Evolutionary conservation across 2,113 vertebrate genomes (phyloP).

Genomic region (Hemicordylus capensis): DNA sequence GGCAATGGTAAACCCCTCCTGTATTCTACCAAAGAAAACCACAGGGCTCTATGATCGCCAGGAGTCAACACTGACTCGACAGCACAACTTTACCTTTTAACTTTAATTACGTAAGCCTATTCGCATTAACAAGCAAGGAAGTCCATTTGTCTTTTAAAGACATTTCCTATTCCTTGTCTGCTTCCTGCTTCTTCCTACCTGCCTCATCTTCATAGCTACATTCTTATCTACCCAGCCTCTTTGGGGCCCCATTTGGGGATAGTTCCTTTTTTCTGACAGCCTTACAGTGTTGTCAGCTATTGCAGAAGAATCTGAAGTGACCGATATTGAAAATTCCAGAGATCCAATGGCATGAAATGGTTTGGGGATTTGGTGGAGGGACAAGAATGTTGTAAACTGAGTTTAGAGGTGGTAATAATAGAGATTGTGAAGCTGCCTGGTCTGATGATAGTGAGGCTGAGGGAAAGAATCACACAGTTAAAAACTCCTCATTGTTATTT

Average conservation of each 20-base stretch:
- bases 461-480: too few relatives aligned
- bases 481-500: too few relatives aligned
- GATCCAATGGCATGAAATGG: background rate
- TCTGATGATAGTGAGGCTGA: too few relatives aligned
- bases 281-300: background rate
- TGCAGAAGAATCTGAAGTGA: background rate
- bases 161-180: background rate
- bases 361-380: background rate
- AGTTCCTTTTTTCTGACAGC: background rate
- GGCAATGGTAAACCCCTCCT: too few relatives aligned
- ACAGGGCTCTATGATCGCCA: too few relatives aligned
- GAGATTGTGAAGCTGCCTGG: too few relatives aligned
- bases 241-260: background rate
- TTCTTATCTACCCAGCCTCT: background rate
- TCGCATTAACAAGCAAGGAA: background rate
- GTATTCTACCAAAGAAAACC: too few relatives aligned
- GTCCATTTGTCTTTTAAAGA: background rate
- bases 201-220: background rate
- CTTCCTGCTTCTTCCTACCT: background rate
- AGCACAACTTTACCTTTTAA: too few relatives aligned
- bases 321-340: background rate
- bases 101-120: too few relatives aligned
- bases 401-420: too few relatives aligned
- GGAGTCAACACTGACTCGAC: too few relatives aligned
- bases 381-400: background rate